phyloP scores from a whole-genome alignment of 2,797 vertebrate genomes.

The Danio tinwini region DNA sequence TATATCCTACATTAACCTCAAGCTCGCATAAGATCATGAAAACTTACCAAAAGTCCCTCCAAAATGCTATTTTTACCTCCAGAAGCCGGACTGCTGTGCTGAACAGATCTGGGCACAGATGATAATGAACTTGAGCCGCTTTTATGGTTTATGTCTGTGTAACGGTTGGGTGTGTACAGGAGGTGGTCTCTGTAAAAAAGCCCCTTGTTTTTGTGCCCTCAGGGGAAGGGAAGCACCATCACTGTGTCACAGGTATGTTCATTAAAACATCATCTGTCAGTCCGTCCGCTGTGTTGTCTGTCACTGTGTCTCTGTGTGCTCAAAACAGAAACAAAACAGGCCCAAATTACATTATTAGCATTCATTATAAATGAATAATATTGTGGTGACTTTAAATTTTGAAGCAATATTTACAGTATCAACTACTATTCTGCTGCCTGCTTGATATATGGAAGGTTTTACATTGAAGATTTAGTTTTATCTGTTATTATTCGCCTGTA shows the following conservation, averaged over 20 bases:
- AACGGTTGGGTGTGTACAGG: conserved; percentile 29
- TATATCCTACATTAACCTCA: neutral
- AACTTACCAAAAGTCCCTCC: neutral
- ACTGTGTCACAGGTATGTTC: conserved; percentile 69
- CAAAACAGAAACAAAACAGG: neutral
- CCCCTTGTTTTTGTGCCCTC: conserved; percentile 64
- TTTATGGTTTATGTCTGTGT: conserved; percentile 45
- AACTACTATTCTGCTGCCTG: too few relatives aligned
- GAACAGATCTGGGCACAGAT: neutral
- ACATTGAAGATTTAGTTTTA: too few relatives aligned
- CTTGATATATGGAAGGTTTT: too few relatives aligned
- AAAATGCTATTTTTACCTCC: neutral
- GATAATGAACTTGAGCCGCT: conserved; percentile 2
- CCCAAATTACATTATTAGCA: too few relatives aligned
- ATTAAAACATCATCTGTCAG: conserved; percentile 41
- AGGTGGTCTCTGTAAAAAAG: conserved; percentile 56
- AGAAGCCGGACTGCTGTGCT: conserved; percentile 1
- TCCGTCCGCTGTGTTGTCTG: conserved; percentile 51
- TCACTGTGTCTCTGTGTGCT: conserved; percentile 20
- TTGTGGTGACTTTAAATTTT: too few relatives aligned
- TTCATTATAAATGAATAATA: too few relatives aligned
- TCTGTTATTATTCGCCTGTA: too few relatives aligned
- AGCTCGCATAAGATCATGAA: neutral
- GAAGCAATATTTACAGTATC: too few relatives aligned
- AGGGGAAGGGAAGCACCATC: conserved; percentile 67